Conservation (phyloP, 2,888 invertebrate species). For the Yponomeuta malinellus region DNA sequence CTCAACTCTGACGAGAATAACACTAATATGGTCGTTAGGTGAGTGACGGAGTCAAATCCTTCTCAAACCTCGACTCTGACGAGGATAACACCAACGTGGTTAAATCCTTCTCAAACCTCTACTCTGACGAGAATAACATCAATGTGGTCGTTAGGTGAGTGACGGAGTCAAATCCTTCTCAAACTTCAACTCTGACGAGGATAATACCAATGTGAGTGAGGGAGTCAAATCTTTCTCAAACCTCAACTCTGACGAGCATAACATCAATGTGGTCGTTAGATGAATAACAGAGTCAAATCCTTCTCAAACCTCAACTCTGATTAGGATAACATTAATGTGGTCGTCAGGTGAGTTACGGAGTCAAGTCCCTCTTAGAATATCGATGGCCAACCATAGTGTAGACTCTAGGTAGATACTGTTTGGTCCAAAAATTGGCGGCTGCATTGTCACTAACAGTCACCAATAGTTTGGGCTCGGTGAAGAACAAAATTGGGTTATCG, state of each 20-base stretch:
- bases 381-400: no score
- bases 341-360: conserved; percentile 66
- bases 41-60: background rate
- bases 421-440: no score
- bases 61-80: no score
- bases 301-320: conserved; percentile 61
- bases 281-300: conserved; percentile 28
- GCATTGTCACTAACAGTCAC: no score
- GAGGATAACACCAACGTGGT: conserved; percentile 44
- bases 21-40: conserved; percentile 87
- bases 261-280: conserved; percentile 89
- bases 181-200: background rate
- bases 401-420: no score
- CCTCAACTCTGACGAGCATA: conserved; percentile 59
- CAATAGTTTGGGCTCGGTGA: no score
- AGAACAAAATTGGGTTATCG: no score
- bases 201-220: background rate
- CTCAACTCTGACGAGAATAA: conserved; percentile 79
- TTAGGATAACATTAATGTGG: conserved; percentile 90
- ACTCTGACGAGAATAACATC: conserved; percentile 78
- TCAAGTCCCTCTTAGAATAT: background rate
- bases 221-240: no score
- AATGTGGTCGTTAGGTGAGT: conserved; percentile 83
- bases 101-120: conserved; percentile 34
- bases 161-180: background rate